Evolutionary conservation across 2,888 invertebrate genomes (phyloP), one percentile per base, ranked within the genome.

Genomic region (Strigamia maritima): DNA sequence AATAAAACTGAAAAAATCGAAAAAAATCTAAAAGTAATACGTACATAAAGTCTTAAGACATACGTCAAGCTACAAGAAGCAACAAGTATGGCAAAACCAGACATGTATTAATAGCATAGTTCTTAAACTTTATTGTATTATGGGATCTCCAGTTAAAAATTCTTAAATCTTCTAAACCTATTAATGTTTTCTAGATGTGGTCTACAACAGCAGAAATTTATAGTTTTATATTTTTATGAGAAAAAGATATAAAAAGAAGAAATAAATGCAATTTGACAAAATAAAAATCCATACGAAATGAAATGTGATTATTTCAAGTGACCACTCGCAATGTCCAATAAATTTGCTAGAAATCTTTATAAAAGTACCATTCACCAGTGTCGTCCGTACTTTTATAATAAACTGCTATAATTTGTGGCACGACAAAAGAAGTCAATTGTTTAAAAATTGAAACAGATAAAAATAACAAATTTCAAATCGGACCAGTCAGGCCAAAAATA

Each of bases 81-180:
- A 65, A 65, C 65, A 65, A 65, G 65, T 65, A 65, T 65, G 26
- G 65, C 65, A 26, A 65, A 65, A 65, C 65, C 65, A 24, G 65
- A 65, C 65, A 65, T 65, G 65, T 65, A 65, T 65, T 26, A 26
- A 65, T 65, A 65, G 65, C 28, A 65, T 65, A 65, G 65, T 65
- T 65, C 24, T 65, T 12, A 65, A 65, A 65, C 65, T 26, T 65
- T 65, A 65, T 22, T 24, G 28, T 65, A 65, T 24, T 24, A 26
- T 1, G 24, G 8, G 22, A 65, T 24, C 65, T 65, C 26, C 65
- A 65, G 65, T 65, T 26, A 65, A 65, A 60, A 60, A 49, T 49
- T 19, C 26, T 65, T 65, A 26, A 65, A 65, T 65, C 8, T 65
- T 65, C 65, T 65, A 65, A 24, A 65, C 22, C 65, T 65, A 26